phyloP scores from a whole-genome alignment of 2,888 invertebrate genomes.

The Chirona hameri region DNA sequence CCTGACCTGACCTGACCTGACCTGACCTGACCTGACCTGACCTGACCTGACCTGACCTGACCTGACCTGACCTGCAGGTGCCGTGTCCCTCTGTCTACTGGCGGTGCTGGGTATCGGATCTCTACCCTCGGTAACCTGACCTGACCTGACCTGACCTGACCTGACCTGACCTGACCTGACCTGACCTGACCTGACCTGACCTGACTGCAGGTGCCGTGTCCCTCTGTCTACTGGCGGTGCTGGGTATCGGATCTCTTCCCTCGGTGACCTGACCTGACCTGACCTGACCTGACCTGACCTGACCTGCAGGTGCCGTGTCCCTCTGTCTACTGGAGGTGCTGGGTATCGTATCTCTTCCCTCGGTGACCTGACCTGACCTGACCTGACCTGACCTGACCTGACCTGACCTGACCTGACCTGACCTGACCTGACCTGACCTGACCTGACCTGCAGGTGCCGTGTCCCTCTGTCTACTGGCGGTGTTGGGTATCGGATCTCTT shows the following conservation, averaged over 20 bases:
- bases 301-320: constrained; percentile 37
- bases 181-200: not conserved
- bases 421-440: not conserved
- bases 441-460: constrained; percentile 38
- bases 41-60: not conserved
- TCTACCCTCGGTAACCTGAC: constrained; percentile 41
- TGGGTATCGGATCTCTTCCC: constrained; percentile 35
- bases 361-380: too few species aligned
- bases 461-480: constrained; percentile 36
- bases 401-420: not conserved
- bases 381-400: too few species aligned
- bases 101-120: constrained; percentile 40
- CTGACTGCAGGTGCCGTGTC: constrained; percentile 35
- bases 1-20: too few species aligned
- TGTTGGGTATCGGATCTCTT: constrained; percentile 40
- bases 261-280: not conserved
- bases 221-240: constrained; percentile 37
- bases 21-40: not conserved
- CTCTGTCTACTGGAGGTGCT: constrained; percentile 38
- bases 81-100: constrained; percentile 36
- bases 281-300: not conserved
- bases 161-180: not conserved
- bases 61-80: too few species aligned
- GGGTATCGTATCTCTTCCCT: constrained; percentile 40
- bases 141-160: too few species aligned